Percentiles rank a stretch among this genome's conserved stretches.
Conservation (phyloP, 2,797 vertebrate genomes). For the Sebastolobus alascanus region DNA sequence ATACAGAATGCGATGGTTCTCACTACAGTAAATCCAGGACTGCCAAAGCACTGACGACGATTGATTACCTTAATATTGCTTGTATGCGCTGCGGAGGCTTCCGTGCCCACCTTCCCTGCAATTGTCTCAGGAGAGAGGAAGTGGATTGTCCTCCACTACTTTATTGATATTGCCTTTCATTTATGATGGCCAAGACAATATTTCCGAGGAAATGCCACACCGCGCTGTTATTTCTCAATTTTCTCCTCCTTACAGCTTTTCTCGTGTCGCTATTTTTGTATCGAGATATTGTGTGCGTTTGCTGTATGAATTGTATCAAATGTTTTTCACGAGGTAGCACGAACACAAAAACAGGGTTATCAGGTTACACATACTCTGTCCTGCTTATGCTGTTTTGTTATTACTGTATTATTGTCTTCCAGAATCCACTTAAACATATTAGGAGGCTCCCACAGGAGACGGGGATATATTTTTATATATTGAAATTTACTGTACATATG, state of each 20-base stretch:
- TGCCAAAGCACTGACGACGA: slow-evolving; percentile 84
- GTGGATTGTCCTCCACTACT: slow-evolving; percentile 72
- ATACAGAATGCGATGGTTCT: slow-evolving; percentile 83
- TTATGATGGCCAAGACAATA: slow-evolving; percentile 72
- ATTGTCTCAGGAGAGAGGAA: slow-evolving; percentile 72
- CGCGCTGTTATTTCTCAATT: slow-evolving; percentile 53
- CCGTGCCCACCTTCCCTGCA: slow-evolving; percentile 52
- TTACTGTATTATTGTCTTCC: slow-evolving; percentile 24
- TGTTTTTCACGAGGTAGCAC: slow-evolving; percentile 46
- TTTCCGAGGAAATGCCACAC: slow-evolving; percentile 53
- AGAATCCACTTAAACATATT: slow-evolving; percentile 44
- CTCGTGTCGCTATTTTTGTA: slow-evolving; percentile 31
- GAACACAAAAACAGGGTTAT: slow-evolving; percentile 30
- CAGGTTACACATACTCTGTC: slow-evolving; percentile 45
- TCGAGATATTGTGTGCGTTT: background rate
- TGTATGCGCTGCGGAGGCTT: slow-evolving; percentile 70
- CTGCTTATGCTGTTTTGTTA: background rate
- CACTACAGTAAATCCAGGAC: slow-evolving; percentile 82
- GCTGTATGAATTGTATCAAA: slow-evolving; percentile 26
- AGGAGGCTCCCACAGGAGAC: background rate
- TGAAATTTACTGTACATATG: background rate
- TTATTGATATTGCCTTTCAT: slow-evolving; percentile 79
- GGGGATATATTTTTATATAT: background rate
- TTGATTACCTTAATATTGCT: slow-evolving; percentile 86
- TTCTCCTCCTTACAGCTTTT: slow-evolving; percentile 28